phyloP scores from a whole-genome alignment of 2,113 vertebrate genomes.

The Chroicocephalus ridibundus region DNA sequence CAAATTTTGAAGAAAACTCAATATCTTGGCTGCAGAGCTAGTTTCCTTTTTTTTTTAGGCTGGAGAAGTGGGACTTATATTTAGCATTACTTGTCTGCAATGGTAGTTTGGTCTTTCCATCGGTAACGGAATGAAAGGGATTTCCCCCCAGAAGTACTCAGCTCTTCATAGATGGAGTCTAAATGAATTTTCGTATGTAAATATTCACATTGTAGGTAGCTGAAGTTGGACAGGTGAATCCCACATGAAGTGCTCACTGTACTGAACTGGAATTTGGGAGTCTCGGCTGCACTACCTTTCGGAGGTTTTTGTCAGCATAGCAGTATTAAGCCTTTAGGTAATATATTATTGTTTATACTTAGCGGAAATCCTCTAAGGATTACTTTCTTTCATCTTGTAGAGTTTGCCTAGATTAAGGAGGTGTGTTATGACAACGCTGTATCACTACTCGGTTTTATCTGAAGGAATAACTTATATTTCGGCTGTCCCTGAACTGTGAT shows the following conservation, averaged over 20 bases:
- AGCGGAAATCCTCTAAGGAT: slow-evolving; percentile 12
- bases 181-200: not conserved
- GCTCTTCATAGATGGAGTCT: not conserved
- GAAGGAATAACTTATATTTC: not conserved
- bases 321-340: not conserved
- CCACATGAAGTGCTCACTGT: not conserved
- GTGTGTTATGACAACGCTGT: not conserved
- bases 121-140: not conserved
- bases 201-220: not conserved
- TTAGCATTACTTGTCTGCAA: not conserved
- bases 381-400: not conserved
- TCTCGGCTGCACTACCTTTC: not conserved
- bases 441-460: not conserved
- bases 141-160: not conserved
- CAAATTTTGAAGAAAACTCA: not conserved
- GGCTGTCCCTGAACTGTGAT: not conserved
- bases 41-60: not conserved
- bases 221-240: not conserved
- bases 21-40: not conserved
- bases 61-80: not conserved
- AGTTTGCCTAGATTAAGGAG: slow-evolving; percentile 28
- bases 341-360: slow-evolving; percentile 31
- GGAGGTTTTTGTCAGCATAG: not conserved
- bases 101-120: not conserved
- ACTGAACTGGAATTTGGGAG: not conserved